Evolutionary conservation across 1,140 invertebrate species (phyloP), one percentile per base, ranked within the genome.

Genomic region (Cheumatopsyche charites): DNA sequence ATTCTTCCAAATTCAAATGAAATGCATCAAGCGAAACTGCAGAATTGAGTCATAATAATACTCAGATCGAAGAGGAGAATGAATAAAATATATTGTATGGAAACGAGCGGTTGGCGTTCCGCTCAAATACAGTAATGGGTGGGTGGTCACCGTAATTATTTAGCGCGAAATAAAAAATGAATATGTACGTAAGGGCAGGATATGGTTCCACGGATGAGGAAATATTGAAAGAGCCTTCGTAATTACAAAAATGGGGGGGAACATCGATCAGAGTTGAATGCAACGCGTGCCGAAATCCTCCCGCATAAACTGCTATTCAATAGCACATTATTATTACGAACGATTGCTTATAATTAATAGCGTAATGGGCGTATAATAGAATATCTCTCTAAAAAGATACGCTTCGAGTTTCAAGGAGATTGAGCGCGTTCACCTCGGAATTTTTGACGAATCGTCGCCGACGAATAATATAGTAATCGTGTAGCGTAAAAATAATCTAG

Each of bases 371-470:
- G 55, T 58, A 58, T 58, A 58, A 25, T 25, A 25, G 19, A 25
- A 25, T 21, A 58, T 21, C 21, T n/a, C n/a, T n/a, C n/a, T n/a
- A n/a, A 9, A 23, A 17, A 58, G 49, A 58, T 58, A 58, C 12
- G 43, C 43, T 47, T 47, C 43, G 15, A 58, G 4, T 23, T 58
- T 23, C 55, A 58, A 58, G 55, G 55, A 17, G 21, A 58, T 25
- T 58, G 55, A 5, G 55, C 55, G 21, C 55, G 55, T 58, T 58
- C 55, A 58, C 55, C 55, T 58, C 13, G 55, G 15, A 58, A 21
- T 58, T 58, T 58, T 25, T 23, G 55, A 25, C 23, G 55, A 26
- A 58, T 58, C 55, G 21, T 58, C 55, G 47, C 47, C 15, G 47
- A 15, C 15, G 1, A 17, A 11, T 17, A 58, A 58, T 21, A 25